Evolutionary conservation across 2,888 invertebrate genomes (phyloP).

Genomic region (Drosophila sordidula): DNA sequence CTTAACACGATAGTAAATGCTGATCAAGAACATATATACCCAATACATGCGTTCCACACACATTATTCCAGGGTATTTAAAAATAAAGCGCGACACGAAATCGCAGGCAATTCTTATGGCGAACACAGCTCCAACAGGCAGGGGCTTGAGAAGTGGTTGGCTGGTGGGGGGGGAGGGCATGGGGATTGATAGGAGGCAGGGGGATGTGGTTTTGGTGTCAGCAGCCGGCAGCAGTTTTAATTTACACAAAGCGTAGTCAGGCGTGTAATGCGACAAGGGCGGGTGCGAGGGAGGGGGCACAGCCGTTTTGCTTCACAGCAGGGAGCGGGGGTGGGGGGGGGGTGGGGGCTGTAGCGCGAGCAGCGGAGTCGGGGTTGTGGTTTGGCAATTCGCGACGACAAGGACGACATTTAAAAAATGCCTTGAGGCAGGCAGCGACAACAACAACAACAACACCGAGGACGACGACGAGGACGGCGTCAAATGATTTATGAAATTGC

Average conservation of each 20-base stretch:
- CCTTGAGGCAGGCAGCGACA: slow-evolving; percentile 62
- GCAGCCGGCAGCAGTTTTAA: slow-evolving; percentile 76
- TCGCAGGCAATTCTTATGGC: slow-evolving; percentile 54
- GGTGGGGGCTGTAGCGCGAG: not conserved
- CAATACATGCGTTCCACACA: not conserved
- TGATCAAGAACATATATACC: no score
- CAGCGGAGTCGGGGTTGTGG: not conserved
- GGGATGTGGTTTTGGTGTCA: slow-evolving; percentile 22
- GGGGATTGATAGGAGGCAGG: not conserved
- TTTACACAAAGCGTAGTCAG: slow-evolving; percentile 81
- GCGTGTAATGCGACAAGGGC: slow-evolving; percentile 68
- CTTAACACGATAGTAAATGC: no score
- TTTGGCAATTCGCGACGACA: slow-evolving; percentile 41
- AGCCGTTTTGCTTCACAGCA: slow-evolving; percentile 3
- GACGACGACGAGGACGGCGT: slow-evolving; percentile 56
- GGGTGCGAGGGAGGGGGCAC: not conserved
- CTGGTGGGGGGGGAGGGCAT: not conserved
- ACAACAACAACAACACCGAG: slow-evolving; percentile 10
- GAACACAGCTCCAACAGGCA: slow-evolving; percentile 10
- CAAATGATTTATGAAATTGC: slow-evolving; percentile 85
- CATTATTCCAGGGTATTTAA: not conserved
- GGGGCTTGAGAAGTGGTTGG: no score
- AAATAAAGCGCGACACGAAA: slow-evolving; percentile 15
- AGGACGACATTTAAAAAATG: slow-evolving; percentile 75
- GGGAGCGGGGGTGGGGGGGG: not conserved